Evolutionary conservation across 1,140 invertebrate genomes (phyloP).

Genomic region (Teleogryllus occipitalis): DNA sequence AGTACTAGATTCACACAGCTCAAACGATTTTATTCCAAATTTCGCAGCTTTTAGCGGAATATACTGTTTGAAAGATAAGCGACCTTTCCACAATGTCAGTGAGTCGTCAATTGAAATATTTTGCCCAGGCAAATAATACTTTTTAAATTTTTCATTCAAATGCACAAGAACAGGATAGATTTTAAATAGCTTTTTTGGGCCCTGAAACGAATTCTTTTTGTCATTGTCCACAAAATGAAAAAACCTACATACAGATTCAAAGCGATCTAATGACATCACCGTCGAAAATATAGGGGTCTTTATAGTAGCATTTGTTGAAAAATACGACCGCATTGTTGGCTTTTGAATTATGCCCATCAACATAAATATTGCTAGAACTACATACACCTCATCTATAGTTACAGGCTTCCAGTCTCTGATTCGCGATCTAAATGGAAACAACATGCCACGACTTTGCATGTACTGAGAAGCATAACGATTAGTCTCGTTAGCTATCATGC

Average conservation of each 20-base stretch:
- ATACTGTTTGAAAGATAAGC: conserved; percentile 20
- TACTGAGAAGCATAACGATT: too few species aligned
- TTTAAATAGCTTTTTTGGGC: conserved; percentile 14
- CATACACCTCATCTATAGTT: conserved; percentile 9
- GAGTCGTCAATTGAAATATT: conserved; percentile 22
- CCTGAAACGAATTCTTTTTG: background rate
- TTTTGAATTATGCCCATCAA: conserved; percentile 15
- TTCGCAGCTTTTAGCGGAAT: conserved; percentile 13
- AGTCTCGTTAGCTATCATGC: too few species aligned
- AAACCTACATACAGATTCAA: background rate
- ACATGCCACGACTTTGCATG: too few species aligned
- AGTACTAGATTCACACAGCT: conserved; percentile 21
- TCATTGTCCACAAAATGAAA: conserved; percentile 13
- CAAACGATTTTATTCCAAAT: conserved; percentile 23
- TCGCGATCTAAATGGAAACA: conserved; percentile 7
- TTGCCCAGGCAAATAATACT: too few species aligned
- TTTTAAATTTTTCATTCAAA: conserved; percentile 18
- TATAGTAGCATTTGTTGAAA: background rate
- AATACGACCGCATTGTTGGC: conserved; percentile 13
- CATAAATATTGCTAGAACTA: conserved; percentile 3
- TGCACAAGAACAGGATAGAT: conserved; percentile 6
- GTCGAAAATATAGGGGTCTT: background rate
- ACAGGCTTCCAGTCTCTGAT: conserved; percentile 12
- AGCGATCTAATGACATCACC: background rate
- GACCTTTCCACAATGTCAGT: conserved; percentile 19